Evolutionary conservation across 2,113 vertebrate genomes (phyloP).

Genomic region (Lophius piscatorius): DNA sequence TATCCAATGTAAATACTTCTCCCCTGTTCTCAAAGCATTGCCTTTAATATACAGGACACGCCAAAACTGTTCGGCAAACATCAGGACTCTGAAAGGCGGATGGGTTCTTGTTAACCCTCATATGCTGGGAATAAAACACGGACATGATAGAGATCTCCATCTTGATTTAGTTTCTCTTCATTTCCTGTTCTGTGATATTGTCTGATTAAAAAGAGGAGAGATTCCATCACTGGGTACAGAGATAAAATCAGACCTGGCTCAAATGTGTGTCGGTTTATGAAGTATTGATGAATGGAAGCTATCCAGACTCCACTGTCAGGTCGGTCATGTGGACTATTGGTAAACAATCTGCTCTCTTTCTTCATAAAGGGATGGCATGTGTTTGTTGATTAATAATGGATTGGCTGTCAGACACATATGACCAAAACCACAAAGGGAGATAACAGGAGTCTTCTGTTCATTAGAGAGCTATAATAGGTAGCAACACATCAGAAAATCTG

Average conservation of each 20-base stretch:
- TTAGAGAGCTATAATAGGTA: neutral
- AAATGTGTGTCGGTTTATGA: constrained; percentile 52
- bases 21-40: neutral
- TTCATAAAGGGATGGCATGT: constrained; percentile 31
- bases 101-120: constrained; percentile 35
- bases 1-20: constrained; percentile 5
- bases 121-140: constrained; percentile 17
- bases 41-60: constrained; percentile 3
- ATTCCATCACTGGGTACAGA: constrained; percentile 34
- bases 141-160: constrained; percentile 31
- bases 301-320: constrained; percentile 29
- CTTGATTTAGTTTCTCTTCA: constrained; percentile 50
- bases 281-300: constrained; percentile 55
- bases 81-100: constrained; percentile 10
- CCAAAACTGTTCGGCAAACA: neutral
- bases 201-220: constrained; percentile 36
- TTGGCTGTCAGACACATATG: constrained; percentile 24
- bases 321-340: constrained; percentile 52
- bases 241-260: constrained; percentile 38
- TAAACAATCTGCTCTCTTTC: constrained; percentile 53
- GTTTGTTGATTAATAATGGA: constrained; percentile 53
- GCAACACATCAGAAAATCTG: no score
- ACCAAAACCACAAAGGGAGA: constrained; percentile 16
- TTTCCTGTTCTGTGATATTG: constrained; percentile 55
- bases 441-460: neutral